Evolutionary conservation across 2,888 invertebrate species (phyloP), one percentile per base, ranked within the genome.

Genomic region (Hydraecia micacea): DNA sequence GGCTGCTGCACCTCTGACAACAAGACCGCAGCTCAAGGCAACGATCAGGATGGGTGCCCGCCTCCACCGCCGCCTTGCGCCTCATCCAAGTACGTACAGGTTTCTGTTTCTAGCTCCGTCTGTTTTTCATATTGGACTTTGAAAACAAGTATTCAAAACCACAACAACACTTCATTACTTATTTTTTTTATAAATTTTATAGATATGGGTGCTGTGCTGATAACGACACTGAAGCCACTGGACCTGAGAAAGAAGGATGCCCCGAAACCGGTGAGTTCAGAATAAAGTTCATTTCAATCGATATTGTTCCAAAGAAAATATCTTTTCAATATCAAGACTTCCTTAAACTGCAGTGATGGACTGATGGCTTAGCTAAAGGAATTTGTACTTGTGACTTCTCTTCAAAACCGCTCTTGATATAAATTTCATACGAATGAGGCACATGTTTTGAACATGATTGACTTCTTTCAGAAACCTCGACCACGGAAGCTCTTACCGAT

Each of bases 1-100:
- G 99, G 99, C 5, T 99, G 99, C 92, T 99, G 99, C 91, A 78
- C 84, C 32, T 97, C 97, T 18, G 99, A 99, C 93, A 98, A 98
- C 68, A 97, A 97, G 86, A 98, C 98, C 0, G 96, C 98, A 15
- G 98, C 99, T 0, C 97, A 98, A 92, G 99, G 99, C 70, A 98
- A 98, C 88, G 97, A 98, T 86, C 97, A 97, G 85, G 98, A 98
- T 92, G 99, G 99, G 25, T 99, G 99, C 92, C 98, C 98, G 25
- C 97, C 97, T 18, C 97, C 97, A 4, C 95, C 96, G n/a, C 95
- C 97, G 0, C 93, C 96, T 65, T 98, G 98, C 92, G 93, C 95
- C 70, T 93, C 96, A 81, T 97, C 98, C 9, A 95, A 97, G 97
- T 97, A 92, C 87, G 93, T 79, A 75, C 1, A 62, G 8, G 13